Evolutionary conservation across 2,888 invertebrate genomes (phyloP), one percentile per base, ranked within the genome.

Genomic region (Sturmia bella): DNA sequence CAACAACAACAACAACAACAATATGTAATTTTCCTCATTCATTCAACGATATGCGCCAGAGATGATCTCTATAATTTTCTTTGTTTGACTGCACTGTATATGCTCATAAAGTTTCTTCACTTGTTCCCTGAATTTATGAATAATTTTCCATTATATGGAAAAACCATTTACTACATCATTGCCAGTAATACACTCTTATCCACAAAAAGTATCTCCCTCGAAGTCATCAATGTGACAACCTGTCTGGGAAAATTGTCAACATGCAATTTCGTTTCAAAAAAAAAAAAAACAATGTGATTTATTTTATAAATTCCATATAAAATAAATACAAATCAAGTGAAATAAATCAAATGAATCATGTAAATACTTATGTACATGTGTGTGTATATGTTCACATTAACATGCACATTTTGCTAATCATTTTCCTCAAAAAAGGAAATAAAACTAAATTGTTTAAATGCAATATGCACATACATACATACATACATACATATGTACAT

Each of bases 341-440:
- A n/a, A n/a, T 32, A 32, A 63, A 56, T 64, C 39, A 63, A 54
- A 24, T 63, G 73, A 64, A 56, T 74, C 73, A 74, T n/a, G 13
- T 24, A 2, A 37, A 52, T 54, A 17, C 15, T 19, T 41, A 41
- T 15, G 11, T 32, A 12, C 27, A 32, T 17, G 11, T 6, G 39
- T 57, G 11, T 54, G 21, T n/a, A n/a, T 41, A 41, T 15, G 11
- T 32, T 6, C 27, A 32, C 12, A 11, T 6, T 1, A 7, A 32
- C 32, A 32, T 32, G 32, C 32, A 32, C 32, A 7, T 7, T n/a
- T 24, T 68, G 41, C 27, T 17, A 27, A 56, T 54, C 41, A 56
- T 50, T 73, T 63, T 63, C 52, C 72, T 39, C 72, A 21, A 73
- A 73, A 63, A 73, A 52, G 72, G 61, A 73, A 73, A 73, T 73